Evolutionary conservation across 2,888 invertebrate genomes (phyloP).

Genomic region (Aphrophora alni): DNA sequence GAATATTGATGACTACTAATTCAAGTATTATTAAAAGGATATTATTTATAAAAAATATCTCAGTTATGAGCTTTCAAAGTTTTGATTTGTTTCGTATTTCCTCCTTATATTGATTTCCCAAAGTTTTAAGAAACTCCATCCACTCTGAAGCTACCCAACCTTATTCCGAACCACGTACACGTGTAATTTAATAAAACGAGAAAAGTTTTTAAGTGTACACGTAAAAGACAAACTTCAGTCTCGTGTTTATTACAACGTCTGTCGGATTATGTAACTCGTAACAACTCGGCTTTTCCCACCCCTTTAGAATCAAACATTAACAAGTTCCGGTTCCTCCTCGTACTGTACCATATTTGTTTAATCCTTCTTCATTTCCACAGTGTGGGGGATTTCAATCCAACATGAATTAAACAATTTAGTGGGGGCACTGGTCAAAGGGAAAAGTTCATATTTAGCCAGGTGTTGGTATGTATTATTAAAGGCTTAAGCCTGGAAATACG

Average conservation of each 20-base stretch:
- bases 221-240: no score
- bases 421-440: neutral
- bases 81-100: no score
- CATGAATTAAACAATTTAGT: neutral
- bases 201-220: neutral
- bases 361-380: neutral
- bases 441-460: neutral
- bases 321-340: neutral
- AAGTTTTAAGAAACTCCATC: no score
- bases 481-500: no score
- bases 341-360: no score
- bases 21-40: no score
- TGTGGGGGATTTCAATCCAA: neutral
- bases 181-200: neutral
- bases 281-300: neutral
- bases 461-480: neutral
- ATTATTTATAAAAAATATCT: no score
- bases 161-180: neutral
- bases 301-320: neutral
- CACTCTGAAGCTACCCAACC: no score
- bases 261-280: neutral
- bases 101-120: no score
- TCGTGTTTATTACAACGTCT: neutral
- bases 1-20: no score
- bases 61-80: no score